Evolutionary conservation across 2,888 invertebrate genomes (phyloP).

Genomic region (Lasius fuliginosus): DNA sequence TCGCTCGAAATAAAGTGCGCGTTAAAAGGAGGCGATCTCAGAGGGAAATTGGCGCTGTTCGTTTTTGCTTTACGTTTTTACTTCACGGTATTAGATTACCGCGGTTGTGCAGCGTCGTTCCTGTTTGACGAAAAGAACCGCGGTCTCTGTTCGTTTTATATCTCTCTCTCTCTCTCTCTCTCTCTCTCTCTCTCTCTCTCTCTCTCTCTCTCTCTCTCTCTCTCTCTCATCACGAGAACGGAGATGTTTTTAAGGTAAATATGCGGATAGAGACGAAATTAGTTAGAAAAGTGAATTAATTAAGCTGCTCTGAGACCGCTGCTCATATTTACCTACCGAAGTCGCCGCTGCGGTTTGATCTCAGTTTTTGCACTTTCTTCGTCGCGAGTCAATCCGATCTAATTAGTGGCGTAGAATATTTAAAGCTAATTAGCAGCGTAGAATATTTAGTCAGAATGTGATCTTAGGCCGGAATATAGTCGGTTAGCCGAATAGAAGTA

Average conservation of each 20-base stretch:
- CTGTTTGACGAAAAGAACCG: neutral
- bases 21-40: constrained; percentile 27
- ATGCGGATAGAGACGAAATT: constrained; percentile 11
- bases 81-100: constrained; percentile 26
- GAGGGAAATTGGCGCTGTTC: constrained; percentile 36
- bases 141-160: neutral
- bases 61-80: constrained; percentile 5
- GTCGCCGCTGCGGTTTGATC: neutral
- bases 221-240: neutral
- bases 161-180: neutral
- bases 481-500: neutral
- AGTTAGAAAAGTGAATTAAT: constrained; percentile 29
- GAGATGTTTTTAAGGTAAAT: constrained; percentile 2
- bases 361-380: constrained; percentile 16
- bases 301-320: neutral
- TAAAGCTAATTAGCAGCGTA: neutral
- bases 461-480: neutral
- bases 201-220: neutral
- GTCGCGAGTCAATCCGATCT: neutral
- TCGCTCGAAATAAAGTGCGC: neutral
- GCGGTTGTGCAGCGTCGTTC: neutral
- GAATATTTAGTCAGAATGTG: constrained; percentile 9
- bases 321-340: constrained; percentile 11
- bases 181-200: neutral
- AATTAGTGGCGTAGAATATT: constrained; percentile 21